A percentile compares a stretch with the other conserved stretches of the same genome.
Evolutionary conservation across 2,113 vertebrate species (phyloP).

Genomic region (Labrus mixtus): DNA sequence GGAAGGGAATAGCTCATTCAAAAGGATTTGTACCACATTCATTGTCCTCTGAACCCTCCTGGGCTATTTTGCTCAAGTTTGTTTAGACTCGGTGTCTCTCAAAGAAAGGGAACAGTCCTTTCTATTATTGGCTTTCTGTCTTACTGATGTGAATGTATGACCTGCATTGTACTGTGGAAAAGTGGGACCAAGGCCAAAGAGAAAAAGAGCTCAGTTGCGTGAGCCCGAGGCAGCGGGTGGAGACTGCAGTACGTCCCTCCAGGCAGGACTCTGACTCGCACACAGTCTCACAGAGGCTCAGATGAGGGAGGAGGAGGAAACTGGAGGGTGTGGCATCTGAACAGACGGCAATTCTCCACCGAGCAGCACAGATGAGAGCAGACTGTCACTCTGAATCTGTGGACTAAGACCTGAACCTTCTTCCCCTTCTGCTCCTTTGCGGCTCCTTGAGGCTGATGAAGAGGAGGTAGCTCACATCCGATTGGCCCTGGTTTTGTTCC

Average conservation of each 20-base stretch:
- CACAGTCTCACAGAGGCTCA: conserved; percentile 45
- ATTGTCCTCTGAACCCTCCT: too few relatives aligned
- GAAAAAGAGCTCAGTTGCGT: conserved; percentile 26
- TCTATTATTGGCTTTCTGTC: neutral
- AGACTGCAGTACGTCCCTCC: conserved; percentile 56
- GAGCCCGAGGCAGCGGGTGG: conserved; percentile 58
- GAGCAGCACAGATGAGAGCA: conserved; percentile 54
- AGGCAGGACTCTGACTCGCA: conserved; percentile 48
- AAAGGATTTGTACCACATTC: neutral
- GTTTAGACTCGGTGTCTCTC: neutral
- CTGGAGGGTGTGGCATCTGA: conserved; percentile 67
- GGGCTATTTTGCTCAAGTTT: neutral
- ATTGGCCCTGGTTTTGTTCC: conserved; percentile 8
- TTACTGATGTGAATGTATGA: conserved; percentile 10
- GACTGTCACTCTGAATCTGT: conserved; percentile 58
- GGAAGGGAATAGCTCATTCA: neutral
- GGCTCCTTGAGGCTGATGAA: conserved; percentile 46
- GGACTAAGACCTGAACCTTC: conserved; percentile 4
- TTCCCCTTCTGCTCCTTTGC: neutral
- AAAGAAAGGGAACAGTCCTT: neutral
- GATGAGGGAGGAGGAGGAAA: conserved; percentile 49
- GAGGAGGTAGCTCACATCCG: conserved; percentile 39
- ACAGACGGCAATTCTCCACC: conserved; percentile 51
- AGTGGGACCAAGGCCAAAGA: conserved; percentile 15
- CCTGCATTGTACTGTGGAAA: neutral